Percentiles rank a stretch among this genome's conserved stretches.
Evolutionary conservation across 2,888 invertebrate genomes (phyloP).

Genomic region (Phyllotreta striolata): DNA sequence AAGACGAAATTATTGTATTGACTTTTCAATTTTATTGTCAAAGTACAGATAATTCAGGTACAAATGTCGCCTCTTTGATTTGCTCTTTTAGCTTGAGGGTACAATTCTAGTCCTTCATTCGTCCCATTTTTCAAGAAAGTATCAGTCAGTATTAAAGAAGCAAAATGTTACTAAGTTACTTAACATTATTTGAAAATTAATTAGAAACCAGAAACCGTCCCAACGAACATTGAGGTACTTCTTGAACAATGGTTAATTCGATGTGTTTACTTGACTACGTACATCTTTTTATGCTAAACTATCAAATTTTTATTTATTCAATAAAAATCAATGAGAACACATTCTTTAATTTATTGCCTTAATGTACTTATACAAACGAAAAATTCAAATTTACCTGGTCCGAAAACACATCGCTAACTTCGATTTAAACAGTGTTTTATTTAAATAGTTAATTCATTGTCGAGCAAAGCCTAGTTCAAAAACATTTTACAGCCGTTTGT

Average conservation of each 20-base stretch:
- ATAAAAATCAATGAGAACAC: no score
- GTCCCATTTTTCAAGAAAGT: slow-evolving; percentile 55
- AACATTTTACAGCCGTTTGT: slow-evolving; percentile 26
- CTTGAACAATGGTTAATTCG: slow-evolving; percentile 53
- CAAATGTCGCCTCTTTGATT: neutral
- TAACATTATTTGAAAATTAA: slow-evolving; percentile 54
- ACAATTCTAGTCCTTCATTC: slow-evolving; percentile 59
- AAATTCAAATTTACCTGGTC: no score
- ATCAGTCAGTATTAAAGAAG: slow-evolving; percentile 58
- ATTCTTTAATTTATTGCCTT: no score
- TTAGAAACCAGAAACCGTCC: slow-evolving; percentile 56
- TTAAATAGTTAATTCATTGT: slow-evolving; percentile 45
- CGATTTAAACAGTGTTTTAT: slow-evolving; percentile 55
- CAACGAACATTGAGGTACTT: slow-evolving; percentile 46
- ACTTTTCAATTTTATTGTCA: neutral
- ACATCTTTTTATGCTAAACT: no score
- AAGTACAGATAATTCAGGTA: neutral
- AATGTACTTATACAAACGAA: no score
- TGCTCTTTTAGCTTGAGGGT: slow-evolving; percentile 49
- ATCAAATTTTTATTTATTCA: no score
- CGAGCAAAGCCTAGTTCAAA: slow-evolving; percentile 31
- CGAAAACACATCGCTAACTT: no score
- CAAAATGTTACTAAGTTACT: slow-evolving; percentile 36
- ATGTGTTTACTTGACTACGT: neutral
- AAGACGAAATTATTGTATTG: no score